A percentile compares a stretch with the other conserved stretches of the same genome.
phyloP scores from a whole-genome alignment of 2,113 vertebrate species.

The Arizona elegans region DNA sequence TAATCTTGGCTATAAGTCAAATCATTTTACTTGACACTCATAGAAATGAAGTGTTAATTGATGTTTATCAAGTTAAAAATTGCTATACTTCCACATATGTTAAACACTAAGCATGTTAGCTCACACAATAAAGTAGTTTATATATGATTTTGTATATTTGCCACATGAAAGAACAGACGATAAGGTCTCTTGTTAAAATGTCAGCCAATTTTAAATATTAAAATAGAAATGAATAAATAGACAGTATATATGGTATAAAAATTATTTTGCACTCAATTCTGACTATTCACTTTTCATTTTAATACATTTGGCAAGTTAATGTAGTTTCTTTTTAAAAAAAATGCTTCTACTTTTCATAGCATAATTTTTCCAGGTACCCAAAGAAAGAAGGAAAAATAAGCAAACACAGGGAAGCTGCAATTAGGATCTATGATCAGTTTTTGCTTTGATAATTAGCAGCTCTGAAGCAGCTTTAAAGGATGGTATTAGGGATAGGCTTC shows the following conservation, averaged over 20 bases:
- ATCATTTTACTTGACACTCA: neutral
- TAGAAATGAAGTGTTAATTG: neutral
- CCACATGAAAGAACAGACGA: neutral
- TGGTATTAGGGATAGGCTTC: neutral
- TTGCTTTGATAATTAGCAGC: neutral
- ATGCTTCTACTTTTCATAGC: neutral
- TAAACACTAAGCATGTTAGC: neutral
- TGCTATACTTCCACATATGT: slow-evolving; percentile 10
- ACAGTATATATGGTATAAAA: neutral
- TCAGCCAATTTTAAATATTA: neutral
- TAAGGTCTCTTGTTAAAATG: neutral
- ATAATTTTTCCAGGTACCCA: neutral
- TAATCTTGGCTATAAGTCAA: neutral
- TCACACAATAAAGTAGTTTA: neutral
- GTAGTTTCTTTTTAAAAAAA: neutral
- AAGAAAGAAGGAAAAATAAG: neutral
- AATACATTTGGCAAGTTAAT: neutral
- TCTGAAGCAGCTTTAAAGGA: neutral
- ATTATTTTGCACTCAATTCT: neutral
- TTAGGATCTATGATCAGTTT: neutral
- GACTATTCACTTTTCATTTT: neutral
- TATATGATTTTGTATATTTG: neutral
- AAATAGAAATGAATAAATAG: neutral
- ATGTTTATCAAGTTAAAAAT: neutral
- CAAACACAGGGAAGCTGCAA: neutral